Percentiles rank a stretch among this genome's conserved stretches.
Evolutionary conservation across 2,113 vertebrate species (phyloP).

Genomic region (Corynorhinus townsendii): DNA sequence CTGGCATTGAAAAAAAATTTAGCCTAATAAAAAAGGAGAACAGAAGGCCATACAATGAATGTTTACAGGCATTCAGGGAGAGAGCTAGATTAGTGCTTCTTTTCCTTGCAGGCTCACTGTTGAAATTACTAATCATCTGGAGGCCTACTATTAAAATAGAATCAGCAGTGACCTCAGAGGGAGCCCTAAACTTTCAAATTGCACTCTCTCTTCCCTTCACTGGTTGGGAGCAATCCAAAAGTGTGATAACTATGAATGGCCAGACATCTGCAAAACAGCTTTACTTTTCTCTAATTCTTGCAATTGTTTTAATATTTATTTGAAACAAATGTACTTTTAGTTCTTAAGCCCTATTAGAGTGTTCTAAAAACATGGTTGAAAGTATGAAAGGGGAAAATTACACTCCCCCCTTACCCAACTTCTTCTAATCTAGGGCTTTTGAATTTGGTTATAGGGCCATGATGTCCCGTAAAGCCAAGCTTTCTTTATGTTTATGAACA

Average conservation of each 20-base stretch:
- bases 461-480: not conserved
- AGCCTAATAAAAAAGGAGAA: conserved; percentile 23
- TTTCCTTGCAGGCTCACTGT: conserved; percentile 22
- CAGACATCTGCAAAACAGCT: not conserved
- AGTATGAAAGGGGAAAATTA: not conserved
- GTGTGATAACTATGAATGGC: not conserved
- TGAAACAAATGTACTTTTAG: not conserved
- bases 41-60: conserved; percentile 28
- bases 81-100: not conserved
- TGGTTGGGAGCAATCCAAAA: not conserved
- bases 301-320: conserved; percentile 17
- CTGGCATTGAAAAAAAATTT: not conserved
- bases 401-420: not conserved
- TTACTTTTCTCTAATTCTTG: conserved; percentile 1
- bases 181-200: not conserved
- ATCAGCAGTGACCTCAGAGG: not conserved
- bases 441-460: not conserved
- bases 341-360: not conserved
- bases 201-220: not conserved
- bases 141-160: not conserved
- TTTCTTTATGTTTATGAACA: not conserved
- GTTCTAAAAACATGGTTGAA: not conserved
- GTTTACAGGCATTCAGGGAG: conserved; percentile 16
- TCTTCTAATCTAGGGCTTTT: not conserved
- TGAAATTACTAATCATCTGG: conserved; percentile 1